phyloP scores from a whole-genome alignment of 30 jellyfish, hydroid and myxozoan genomes.

The Turritopsis dohrnii region DNA sequence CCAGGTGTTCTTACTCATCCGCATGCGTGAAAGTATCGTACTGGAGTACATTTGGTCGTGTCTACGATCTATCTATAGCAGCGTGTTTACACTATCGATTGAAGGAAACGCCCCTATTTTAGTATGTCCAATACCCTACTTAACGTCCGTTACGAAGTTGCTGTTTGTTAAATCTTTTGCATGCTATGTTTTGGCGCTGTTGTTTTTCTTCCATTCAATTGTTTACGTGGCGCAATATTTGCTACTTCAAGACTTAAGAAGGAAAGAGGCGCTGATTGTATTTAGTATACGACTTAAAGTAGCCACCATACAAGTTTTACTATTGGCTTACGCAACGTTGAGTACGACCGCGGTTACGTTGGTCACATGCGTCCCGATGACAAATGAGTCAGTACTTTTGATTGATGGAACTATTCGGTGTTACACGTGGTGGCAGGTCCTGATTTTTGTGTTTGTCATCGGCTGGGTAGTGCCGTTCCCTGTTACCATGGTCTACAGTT shows the following conservation, averaged over 20 bases:
- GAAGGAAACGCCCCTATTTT: slow-evolving; percentile 45
- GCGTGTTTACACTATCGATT: slow-evolving; percentile 82
- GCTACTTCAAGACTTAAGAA: slow-evolving; percentile 10
- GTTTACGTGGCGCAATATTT: slow-evolving; percentile 25
- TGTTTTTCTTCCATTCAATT: slow-evolving; percentile 36
- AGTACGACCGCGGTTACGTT: slow-evolving; percentile 57
- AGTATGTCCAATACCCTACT: slow-evolving; percentile 62
- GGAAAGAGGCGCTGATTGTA: background rate
- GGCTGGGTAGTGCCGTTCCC: slow-evolving; percentile 93
- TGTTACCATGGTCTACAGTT: slow-evolving; percentile 48
- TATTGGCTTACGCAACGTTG: slow-evolving; percentile 80
- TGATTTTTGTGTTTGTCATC: slow-evolving; percentile 33
- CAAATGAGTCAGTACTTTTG: slow-evolving; percentile 43
- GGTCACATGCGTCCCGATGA: slow-evolving; percentile 74
- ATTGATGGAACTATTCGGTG: slow-evolving; percentile 87
- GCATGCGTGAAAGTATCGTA: slow-evolving; percentile 65
- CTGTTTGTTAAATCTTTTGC: slow-evolving; percentile 69
- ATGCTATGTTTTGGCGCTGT: slow-evolving; percentile 50
- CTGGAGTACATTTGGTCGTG: slow-evolving; percentile 37
- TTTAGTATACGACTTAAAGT: slow-evolving; percentile 78
- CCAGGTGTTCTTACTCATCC: slow-evolving; percentile 72
- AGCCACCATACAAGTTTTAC: slow-evolving; percentile 69
- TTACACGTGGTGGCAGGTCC: slow-evolving; percentile 78
- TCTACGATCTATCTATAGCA: slow-evolving; percentile 54
- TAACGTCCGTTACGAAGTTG: slow-evolving; percentile 73